Evolutionary conservation across 1,140 invertebrate genomes (phyloP), one percentile per base, ranked within the genome.

Genomic region (Lepidurus apus): DNA sequence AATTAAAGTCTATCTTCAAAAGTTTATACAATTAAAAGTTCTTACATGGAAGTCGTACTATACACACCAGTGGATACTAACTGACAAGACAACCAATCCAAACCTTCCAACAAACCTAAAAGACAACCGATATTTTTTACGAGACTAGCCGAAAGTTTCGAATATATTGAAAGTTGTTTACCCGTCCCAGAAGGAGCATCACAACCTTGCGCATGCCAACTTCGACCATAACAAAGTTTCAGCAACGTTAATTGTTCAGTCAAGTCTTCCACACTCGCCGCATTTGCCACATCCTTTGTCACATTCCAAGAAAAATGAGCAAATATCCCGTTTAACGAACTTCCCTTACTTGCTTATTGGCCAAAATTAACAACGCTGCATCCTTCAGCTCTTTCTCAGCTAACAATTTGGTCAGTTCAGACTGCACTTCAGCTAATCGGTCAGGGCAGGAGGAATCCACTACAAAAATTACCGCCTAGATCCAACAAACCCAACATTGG

Each of bases 391-490:
- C 80, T 42, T 78, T 75, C 45, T 81, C 79, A 43, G 75, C 34
- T 47, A 84, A 76, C 44, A 82, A 74, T 77, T 77, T 24, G 9
- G 76, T 76, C 5, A 84, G 78, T 73, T 84, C 84, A 24, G 81
- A 82, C 24, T 79, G 80, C 1, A 82, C 81, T 81, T 84, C 84
- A 8, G 74, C 24, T 17, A 84, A 53, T 47, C 84, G 42, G 75
- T 81, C 80, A 10, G 76, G 73, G 77, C 83, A 82, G 42, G 75
- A 81, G 43, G 79, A 77, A 77, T 84, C 84, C 1, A 84, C 79
- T 0, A 85, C 84, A 76, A 83, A 84, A 6, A 84, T 81, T 17
- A 85, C 73, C 10, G 83, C 82, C 53, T 65, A 65, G 21, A 65
- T 10, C 34, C 9, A 53, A 53, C 13, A 42, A 42, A 44, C 4